Base-by-base conservation (phyloP, 2,113 vertebrate genomes). In the Eolophus roseicapilla region DNA sequence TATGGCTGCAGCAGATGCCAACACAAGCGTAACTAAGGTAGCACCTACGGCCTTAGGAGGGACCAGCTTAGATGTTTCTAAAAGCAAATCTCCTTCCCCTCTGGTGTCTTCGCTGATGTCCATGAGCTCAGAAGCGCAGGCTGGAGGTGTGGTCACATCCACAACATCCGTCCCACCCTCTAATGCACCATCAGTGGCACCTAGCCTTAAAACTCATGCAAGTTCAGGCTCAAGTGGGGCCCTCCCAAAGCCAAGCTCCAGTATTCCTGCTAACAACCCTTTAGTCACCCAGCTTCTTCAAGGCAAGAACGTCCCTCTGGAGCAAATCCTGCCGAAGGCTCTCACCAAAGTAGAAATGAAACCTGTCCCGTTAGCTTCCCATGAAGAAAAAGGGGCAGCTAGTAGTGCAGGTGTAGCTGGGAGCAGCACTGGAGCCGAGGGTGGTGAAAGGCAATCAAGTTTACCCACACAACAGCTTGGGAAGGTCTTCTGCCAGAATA, bases 231-330 rank as follows among this genome's bases (percentile, higher is more conserved):
- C 80, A 35, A 88, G 92, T 27, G 97, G 94, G 18, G 82, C 97
- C 39, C 52, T 94, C 57, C 70, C 94, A 82, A 98, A 98, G 82
- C 86, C 79, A 8, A 98, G 97, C 96, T 99, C 98, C 92, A 99
- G 96, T 60, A 99, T 99, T 88, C 99, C 99, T 69, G 99, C 99
- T 33, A 99, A 99, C 97, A 99, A 99, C 96, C 99, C 99, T 28
- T 96, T 99, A 87, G 99, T 99, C 90, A 98, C 98, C 17, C 98
- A 99, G 83, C 98, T 99, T 46, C 98, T 99, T 49, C 99, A 99
- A 89, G 99, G 99, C 62, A 99, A 99, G 97, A 98, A 98, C 16
- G 98, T 99, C 70, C 99, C 99, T 4, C 86, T 99, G 96, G 99
- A 99, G 95, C 98, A 99, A 81, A 99, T 99, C 96, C 98, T 99